Base-by-base conservation (phyloP, 92 coral and sea anemone genomes). In the Zoanthus solanderi region DNA sequence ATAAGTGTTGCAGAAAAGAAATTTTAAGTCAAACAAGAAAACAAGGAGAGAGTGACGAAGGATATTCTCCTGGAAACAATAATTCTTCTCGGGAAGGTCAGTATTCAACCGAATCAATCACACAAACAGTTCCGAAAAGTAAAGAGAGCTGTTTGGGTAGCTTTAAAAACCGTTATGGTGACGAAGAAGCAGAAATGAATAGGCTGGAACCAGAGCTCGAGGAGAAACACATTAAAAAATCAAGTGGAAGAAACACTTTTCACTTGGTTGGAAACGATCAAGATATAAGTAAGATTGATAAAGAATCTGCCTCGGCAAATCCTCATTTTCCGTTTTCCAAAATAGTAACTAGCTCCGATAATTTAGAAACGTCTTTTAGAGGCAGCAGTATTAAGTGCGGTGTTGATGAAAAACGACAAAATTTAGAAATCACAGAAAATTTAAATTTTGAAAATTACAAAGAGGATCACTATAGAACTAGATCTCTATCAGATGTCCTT, bases 51-150 rank as follows among this genome's bases (percentile, higher is more conserved):
- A 45, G 11, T 45, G 56, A 74, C 78, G 15, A 4, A 29, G 30
- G 7, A 47, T 13, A 28, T 54, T 1, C 7, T 75, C 65, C 52
- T 8, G 23, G 37, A 30, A 46, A 30, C 11, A 16, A 75, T 17
- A 18, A 12, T 53, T 52, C 75, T 34, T 1, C 15, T 69, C 1
- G 23, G 9, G 13, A 7, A 75, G 60, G 13, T 2, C 61, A 18
- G 12, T 48, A 17, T 75, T 75, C 61, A 53, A 53, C 45, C 67
- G 67, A 77, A 77, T 28, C 68, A 77, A 75, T 28, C 15, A 9
- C 63, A 11, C 29, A 77, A 6, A 57, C 42, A 31, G 44, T n/a
- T 13, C 53, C 45, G 5, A 15, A 69, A n/a, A 63, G 5, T 29
- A 58, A 75, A 75, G 79, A 75, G 17, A 0, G 28, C 16, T 23